Evolutionary conservation across 2,113 vertebrate species (phyloP).

Genomic region (Notarius lentiginosus): DNA sequence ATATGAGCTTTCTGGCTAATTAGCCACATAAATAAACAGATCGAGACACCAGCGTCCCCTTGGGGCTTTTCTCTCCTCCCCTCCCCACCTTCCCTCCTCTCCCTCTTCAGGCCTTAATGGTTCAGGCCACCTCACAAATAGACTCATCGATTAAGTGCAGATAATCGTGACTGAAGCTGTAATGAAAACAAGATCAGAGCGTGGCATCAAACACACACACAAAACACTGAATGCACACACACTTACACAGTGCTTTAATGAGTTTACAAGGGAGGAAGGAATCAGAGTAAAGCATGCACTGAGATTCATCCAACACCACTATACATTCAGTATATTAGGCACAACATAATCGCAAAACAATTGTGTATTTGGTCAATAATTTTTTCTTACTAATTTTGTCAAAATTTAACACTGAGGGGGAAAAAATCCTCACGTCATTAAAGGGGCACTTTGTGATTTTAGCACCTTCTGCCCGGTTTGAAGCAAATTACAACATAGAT

Average conservation of each 20-base stretch:
- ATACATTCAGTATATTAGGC: not conserved
- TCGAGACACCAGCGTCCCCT: not conserved
- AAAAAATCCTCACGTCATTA: not conserved
- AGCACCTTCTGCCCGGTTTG: not conserved
- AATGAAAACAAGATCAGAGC: constrained; percentile 11
- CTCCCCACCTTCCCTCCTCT: not conserved
- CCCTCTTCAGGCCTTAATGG: not conserved
- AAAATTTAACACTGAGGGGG: not conserved
- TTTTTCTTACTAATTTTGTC: not conserved
- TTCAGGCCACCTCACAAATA: constrained; percentile 4
- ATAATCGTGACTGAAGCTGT: constrained; percentile 5
- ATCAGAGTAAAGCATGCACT: not conserved
- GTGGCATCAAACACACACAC: not conserved
- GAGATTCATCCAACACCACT: not conserved
- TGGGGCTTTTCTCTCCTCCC: not conserved
- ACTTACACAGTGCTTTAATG: not conserved
- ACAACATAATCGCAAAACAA: not conserved
- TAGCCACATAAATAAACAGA: constrained; percentile 12
- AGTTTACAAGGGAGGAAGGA: not conserved
- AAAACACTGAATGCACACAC: not conserved
- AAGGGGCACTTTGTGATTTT: not conserved
- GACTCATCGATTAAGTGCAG: constrained; percentile 8
- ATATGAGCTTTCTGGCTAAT: not conserved
- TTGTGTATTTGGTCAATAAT: not conserved
- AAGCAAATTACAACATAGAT: not conserved